Conservation (phyloP, 2,797 vertebrate genomes). For the Rhyacichthys aspro region DNA sequence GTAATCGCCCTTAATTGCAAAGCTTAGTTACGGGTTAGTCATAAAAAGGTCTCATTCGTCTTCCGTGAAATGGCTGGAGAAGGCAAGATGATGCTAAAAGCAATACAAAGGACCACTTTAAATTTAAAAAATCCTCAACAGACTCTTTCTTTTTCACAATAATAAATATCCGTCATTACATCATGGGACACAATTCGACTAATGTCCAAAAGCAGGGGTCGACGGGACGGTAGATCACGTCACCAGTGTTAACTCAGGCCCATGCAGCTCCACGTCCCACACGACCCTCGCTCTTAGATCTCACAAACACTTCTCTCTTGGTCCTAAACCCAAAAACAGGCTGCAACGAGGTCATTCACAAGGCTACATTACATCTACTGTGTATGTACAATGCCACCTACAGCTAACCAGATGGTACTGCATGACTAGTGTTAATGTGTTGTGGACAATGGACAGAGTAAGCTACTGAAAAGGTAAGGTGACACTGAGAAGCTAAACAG, state of each 20-base stretch:
- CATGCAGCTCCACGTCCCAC: constrained; percentile 64
- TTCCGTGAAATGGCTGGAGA: constrained; percentile 33
- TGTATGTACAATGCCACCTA: constrained; percentile 77
- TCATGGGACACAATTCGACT: constrained; percentile 45
- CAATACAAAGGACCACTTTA: constrained; percentile 55
- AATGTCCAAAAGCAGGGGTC: constrained; percentile 26
- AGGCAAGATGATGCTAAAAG: constrained; percentile 57
- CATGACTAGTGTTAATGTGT: constrained; percentile 57
- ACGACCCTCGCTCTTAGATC: constrained; percentile 38
- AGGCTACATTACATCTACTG: constrained; percentile 79
- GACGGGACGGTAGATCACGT: constrained; percentile 60
- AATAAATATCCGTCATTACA: constrained; percentile 54
- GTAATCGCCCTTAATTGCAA: constrained; percentile 26
- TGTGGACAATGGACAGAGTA: constrained; percentile 62
- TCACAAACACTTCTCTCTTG: constrained; percentile 41
- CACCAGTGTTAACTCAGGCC: constrained; percentile 57
- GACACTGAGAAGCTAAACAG: constrained; percentile 67
- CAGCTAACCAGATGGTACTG: constrained; percentile 71
- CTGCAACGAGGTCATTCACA: constrained; percentile 78
- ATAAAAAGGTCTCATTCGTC: constrained; percentile 25
- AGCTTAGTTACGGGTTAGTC: constrained; percentile 33
- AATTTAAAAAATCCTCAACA: constrained; percentile 21
- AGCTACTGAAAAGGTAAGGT: constrained; percentile 52
- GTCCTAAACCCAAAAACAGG: constrained; percentile 65
- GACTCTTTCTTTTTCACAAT: constrained; percentile 39